These are phyloP conservation scores for Helicoverpa assulta DNA, from an alignment of 2,888 invertebrate species.

Conservation along the genomic window DNA sequence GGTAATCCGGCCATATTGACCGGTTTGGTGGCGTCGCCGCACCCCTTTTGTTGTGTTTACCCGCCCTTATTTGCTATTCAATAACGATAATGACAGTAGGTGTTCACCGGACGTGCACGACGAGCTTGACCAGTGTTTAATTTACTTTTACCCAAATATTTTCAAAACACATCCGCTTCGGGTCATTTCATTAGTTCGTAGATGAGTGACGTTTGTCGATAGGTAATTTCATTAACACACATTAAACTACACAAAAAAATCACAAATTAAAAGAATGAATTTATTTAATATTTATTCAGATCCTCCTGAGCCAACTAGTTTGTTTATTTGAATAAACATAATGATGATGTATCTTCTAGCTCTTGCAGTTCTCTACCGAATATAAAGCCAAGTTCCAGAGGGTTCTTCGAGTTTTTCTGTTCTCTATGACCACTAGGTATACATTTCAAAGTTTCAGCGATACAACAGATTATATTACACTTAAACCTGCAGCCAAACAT, in stretches of 20 bases:
- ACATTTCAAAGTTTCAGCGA: conserved; percentile 2
- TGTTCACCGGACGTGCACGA: conserved; percentile 56
- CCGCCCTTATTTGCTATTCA: conserved; percentile 77
- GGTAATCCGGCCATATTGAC: conserved; percentile 86
- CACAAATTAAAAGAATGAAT: no score
- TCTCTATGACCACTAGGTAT: neutral
- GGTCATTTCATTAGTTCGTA: conserved; percentile 15
- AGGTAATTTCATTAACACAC: no score
- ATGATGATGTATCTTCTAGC: no score
- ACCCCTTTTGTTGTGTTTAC: conserved; percentile 65
- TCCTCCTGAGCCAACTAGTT: no score
- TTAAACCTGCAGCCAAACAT: neutral
- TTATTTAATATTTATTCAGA: no score
- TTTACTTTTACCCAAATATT: conserved; percentile 47
- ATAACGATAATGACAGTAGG: conserved; percentile 74
- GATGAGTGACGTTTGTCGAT: no score
- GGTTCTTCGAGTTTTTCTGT: neutral
- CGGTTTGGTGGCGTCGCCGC: conserved; percentile 73
- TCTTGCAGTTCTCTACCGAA: no score
- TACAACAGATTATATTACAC: neutral
- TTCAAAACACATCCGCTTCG: conserved; percentile 11
- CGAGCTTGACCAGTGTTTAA: conserved; percentile 47
- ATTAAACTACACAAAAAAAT: no score
- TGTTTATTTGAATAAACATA: no score
- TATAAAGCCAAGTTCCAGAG: neutral